Base-by-base conservation (phyloP, 2,113 vertebrate genomes). In the Maccullochella peelii region DNA sequence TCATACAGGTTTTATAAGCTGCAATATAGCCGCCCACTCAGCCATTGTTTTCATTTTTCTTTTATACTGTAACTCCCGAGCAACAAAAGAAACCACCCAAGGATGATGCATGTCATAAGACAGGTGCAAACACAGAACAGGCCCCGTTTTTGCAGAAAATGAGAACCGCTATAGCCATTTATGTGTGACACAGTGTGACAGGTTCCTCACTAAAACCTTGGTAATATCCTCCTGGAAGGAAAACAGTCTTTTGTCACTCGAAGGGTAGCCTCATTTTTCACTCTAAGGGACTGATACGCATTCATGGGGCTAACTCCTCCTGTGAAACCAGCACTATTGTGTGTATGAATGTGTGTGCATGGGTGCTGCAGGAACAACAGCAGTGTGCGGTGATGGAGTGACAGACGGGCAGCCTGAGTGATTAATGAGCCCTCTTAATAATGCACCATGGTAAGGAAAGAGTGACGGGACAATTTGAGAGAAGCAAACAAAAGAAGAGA, bases 391-490 rank as follows among this genome's bases (percentile, higher is more conserved):
- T 73, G 63, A 88, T 75, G 49, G 79, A 92, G 88, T 86, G 91
- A 91, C 87, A 83, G 83, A 79, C 78, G 61, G 74, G 74, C 47
- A 58, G 84, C 57, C 79, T 1, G 79, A 77, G 84, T 91, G 90
- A 93, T 90, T 91, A 86, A 93, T 91, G 90, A 91, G 79, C 36
- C 58, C 73, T 47, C 47, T 87, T 86, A 78, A 83, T 88, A 87
- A 84, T 85, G 73, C 77, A 79, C 54, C 44, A 18, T 50, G 77
- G 52, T 21, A 81, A 82, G 72, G 76, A 70, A 52, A 71, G 76
- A 76, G 80, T 78, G 79, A 79, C 18, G 20, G 33, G 61, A 72
- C 77, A 77, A 73, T 85, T 66, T 86, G 38, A 79, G 59, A 42
- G 47, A 44, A 70, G 68, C 36, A 73, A 78, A 76, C 27, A 67